These are phyloP conservation scores for Crotalus viridis DNA, from an alignment of 2,113 vertebrate genomes.

Conservation along the genomic window DNA sequence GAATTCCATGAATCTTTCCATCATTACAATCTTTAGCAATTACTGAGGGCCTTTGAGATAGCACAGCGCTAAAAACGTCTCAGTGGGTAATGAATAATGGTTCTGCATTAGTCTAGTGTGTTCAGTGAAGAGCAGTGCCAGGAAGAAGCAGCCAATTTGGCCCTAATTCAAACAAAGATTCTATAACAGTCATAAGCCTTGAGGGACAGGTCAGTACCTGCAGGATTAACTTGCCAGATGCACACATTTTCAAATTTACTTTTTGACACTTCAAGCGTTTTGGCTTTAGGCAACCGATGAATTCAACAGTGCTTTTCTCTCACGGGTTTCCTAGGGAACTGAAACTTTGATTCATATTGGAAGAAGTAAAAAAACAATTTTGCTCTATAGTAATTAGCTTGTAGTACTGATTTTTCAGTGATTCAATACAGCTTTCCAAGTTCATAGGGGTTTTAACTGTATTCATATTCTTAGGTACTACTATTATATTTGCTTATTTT, in stretches of 20 bases:
- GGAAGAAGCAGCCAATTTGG: background rate
- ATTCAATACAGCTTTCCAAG: background rate
- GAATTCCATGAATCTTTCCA: constrained; percentile 27
- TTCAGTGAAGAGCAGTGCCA: constrained; percentile 4
- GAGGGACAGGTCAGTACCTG: background rate
- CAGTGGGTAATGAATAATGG: constrained; percentile 10
- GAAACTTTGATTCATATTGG: constrained; percentile 8
- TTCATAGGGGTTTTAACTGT: background rate
- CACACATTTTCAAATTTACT: constrained; percentile 27
- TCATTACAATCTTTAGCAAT: constrained; percentile 30
- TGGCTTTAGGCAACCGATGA: constrained; percentile 16
- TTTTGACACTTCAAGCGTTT: constrained; percentile 18
- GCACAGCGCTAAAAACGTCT: constrained; percentile 10
- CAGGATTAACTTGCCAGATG: constrained; percentile 32
- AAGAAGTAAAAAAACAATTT: background rate
- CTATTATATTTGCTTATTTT: background rate
- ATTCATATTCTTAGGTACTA: background rate
- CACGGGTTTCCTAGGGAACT: background rate
- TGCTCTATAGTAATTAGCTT: background rate
- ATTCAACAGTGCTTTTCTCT: background rate
- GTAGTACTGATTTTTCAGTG: background rate
- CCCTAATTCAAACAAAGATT: constrained; percentile 8
- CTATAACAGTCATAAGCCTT: constrained; percentile 25
- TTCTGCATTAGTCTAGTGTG: background rate
- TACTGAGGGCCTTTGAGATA: constrained; percentile 17